Base-by-base conservation (phyloP, 2,113 vertebrate genomes). In the Muntiacus reevesi region DNA sequence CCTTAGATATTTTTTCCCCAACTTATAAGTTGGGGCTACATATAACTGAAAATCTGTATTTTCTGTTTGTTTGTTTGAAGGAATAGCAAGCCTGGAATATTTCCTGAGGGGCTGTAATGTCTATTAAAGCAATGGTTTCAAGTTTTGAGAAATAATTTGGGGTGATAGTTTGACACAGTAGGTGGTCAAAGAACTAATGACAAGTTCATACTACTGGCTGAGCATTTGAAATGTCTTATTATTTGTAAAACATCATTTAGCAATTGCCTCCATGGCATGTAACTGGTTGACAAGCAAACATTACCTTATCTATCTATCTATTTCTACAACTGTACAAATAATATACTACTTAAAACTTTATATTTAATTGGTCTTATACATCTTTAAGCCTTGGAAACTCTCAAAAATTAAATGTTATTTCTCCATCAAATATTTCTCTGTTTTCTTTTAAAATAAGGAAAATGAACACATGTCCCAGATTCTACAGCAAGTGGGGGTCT, bases 161-260 rank as follows among this genome's bases (percentile, higher is more conserved):
- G 64, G 21, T 47, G n/a, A 85, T 76, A 7, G 9, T 57, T 74
- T 85, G 76, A 82, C 6, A 33, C 3, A 71, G 55, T 27, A 62
- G 21, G 33, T 89, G 36, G 28, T 30, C 71, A 93, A 55, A 87
- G 57, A 81, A 76, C n/a, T 87, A 60, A 60, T 21, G 33, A 59
- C 52, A 67, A 83, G 6, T 54, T 93, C 33, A 64, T 55, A 30
- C 21, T 71, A 84, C 28, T 71, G 59, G 5, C 33, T 89, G 87
- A 91, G 12, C 36, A 71, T 74, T 36, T 92, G 43, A 64, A 92
- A 96, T 83, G 15, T 19, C 79, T 74, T 91, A 83, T 89, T 45
- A 67, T 78, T 92, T 94, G 27, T 40, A 87, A 89, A 84, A 79
- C 50, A 92, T 60, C 60, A 57, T 59, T 96, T 76, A 92, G 87